phyloP scores from a whole-genome alignment of 2,113 vertebrate genomes.

The Lasiurus borealis region DNA sequence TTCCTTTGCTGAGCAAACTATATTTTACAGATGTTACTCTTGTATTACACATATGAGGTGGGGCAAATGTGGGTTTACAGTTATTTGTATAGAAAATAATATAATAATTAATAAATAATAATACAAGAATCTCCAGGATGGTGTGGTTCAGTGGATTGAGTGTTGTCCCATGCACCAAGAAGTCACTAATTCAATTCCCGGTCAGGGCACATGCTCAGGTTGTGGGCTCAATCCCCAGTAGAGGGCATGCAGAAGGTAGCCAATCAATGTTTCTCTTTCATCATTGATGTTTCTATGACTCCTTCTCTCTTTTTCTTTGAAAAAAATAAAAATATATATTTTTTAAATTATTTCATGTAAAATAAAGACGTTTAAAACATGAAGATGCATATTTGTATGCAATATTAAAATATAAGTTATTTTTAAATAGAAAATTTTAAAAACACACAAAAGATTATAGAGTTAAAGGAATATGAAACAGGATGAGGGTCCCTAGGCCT shows the following conservation, averaged over 20 bases:
- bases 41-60: background rate
- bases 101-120: background rate
- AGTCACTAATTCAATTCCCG: too few species aligned
- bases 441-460: background rate
- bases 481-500: background rate
- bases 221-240: too few species aligned
- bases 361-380: slow-evolving; percentile 34
- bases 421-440: slow-evolving; percentile 4
- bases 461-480: background rate
- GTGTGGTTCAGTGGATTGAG: too few species aligned
- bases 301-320: too few species aligned
- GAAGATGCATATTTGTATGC: background rate
- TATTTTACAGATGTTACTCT: background rate
- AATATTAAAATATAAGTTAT: background rate
- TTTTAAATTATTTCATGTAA: background rate
- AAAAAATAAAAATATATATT: too few species aligned
- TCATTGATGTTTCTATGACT: too few species aligned
- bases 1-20: slow-evolving; percentile 38
- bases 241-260: too few species aligned
- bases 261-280: too few species aligned
- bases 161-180: too few species aligned
- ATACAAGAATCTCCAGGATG: background rate
- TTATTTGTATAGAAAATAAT: background rate
- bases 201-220: too few species aligned
- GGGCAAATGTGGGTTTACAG: background rate